These are phyloP conservation scores for Gambusia affinis DNA, from an alignment of 2,113 vertebrate species.

Conservation along the genomic window DNA sequence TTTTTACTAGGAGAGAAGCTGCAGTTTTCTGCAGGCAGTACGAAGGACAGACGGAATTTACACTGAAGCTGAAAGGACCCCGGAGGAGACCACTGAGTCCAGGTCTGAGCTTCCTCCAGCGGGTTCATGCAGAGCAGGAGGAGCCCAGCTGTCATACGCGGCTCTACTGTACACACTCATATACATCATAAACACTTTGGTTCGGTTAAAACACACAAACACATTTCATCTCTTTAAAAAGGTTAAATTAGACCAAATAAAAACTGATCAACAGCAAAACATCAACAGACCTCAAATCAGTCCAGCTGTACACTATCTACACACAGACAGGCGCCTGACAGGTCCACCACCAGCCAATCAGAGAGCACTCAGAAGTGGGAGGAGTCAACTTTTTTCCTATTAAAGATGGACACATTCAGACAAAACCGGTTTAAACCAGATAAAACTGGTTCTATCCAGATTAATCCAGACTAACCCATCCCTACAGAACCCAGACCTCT, in stretches of 20 bases:
- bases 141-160: slow-evolving; percentile 1
- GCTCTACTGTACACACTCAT: slow-evolving; percentile 58
- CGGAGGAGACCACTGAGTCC: neutral
- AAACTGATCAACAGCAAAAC: slow-evolving; percentile 56
- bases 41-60: slow-evolving; percentile 62
- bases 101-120: neutral
- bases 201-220: slow-evolving; percentile 72
- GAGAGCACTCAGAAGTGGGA: slow-evolving; percentile 16
- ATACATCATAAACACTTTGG: slow-evolving; percentile 81
- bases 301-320: slow-evolving; percentile 75
- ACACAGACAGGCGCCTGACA: slow-evolving; percentile 29
- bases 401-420: slow-evolving; percentile 1
- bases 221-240: slow-evolving; percentile 42
- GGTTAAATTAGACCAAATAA: slow-evolving; percentile 72
- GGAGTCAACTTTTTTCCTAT: neutral
- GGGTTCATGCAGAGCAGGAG: slow-evolving; percentile 51
- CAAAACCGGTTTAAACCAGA: neutral
- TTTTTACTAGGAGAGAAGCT: slow-evolving; percentile 60
- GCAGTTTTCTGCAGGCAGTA: slow-evolving; percentile 42
- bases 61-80: slow-evolving; percentile 46
- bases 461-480: too few species aligned
- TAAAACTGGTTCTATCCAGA: too few species aligned
- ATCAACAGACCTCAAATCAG: slow-evolving; percentile 48
- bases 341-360: slow-evolving; percentile 34
- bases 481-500: too few species aligned